Percentiles rank a stretch among this genome's conserved stretches.
These are phyloP conservation scores for Melanerpes aurifrons DNA, from an alignment of 2,113 vertebrate species.

Conservation along the genomic window DNA sequence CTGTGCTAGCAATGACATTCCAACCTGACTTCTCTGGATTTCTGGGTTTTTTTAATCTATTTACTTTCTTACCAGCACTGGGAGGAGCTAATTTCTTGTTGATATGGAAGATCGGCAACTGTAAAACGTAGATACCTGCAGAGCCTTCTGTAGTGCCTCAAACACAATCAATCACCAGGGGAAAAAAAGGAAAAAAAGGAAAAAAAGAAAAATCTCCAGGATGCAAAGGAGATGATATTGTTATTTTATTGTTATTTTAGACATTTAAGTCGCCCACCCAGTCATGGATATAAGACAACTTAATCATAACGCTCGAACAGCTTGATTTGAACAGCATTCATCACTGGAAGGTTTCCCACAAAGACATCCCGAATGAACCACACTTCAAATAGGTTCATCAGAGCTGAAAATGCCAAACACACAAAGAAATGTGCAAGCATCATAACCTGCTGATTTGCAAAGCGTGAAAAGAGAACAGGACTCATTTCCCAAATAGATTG, in stretches of 20 bases:
- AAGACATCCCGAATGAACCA: not conserved
- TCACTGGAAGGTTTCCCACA: not conserved
- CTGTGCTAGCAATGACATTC: not conserved
- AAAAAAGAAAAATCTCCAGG: not conserved
- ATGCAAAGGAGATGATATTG: not conserved
- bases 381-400: not conserved
- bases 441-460: not conserved
- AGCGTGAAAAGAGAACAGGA: not conserved
- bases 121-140: not conserved
- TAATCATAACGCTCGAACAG: not conserved
- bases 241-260: not conserved
- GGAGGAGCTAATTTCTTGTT: not conserved
- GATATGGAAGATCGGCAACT: not conserved
- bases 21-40: not conserved
- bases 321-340: accelerated
- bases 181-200: no score
- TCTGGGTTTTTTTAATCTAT: not conserved
- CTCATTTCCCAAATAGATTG: not conserved
- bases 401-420: not conserved
- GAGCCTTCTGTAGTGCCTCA: not conserved
- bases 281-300: not conserved
- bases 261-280: not conserved
- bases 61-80: not conserved
- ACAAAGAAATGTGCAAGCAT: not conserved
- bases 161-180: not conserved